Conservation (phyloP, 1,140 invertebrate species). For the Drosophila pruinosa region DNA sequence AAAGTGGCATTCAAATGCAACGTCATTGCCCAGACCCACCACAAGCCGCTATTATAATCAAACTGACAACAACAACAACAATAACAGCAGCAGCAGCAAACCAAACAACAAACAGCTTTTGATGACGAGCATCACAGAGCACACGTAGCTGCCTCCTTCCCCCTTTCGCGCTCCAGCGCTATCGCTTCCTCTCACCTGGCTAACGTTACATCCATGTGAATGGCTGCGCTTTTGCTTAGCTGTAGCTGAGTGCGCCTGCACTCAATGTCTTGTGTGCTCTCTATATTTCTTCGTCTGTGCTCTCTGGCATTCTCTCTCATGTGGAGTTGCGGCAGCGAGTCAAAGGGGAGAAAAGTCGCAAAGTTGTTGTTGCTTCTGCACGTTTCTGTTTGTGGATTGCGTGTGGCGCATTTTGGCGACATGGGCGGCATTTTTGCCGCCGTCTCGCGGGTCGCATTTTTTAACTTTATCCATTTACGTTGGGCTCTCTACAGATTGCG, state of each 20-base stretch:
- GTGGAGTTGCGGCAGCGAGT: slow-evolving; percentile 14
- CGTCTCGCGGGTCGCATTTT: slow-evolving; percentile 64
- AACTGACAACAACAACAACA: slow-evolving; percentile 49
- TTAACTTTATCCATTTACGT: slow-evolving; percentile 64
- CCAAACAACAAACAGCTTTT: slow-evolving; percentile 51
- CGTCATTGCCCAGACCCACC: slow-evolving; percentile 67
- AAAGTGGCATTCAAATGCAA: slow-evolving; percentile 65
- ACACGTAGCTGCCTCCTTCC: slow-evolving; percentile 21
- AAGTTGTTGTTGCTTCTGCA: slow-evolving; percentile 31
- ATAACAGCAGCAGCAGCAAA: slow-evolving; percentile 38
- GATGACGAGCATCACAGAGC: slow-evolving; percentile 40
- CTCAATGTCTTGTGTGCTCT: neutral
- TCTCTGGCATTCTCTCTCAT: slow-evolving; percentile 30
- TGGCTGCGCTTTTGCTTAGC: slow-evolving; percentile 36
- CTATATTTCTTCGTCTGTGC: too few relatives aligned
- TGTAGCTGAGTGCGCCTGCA: slow-evolving; percentile 38
- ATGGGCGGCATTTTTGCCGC: slow-evolving; percentile 71
- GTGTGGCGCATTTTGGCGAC: slow-evolving; percentile 75
- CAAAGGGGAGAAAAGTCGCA: slow-evolving; percentile 33
- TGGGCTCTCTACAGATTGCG: slow-evolving; percentile 62
- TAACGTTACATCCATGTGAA: slow-evolving; percentile 67
- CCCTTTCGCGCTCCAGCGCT: neutral
- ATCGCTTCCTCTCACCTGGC: slow-evolving; percentile 53
- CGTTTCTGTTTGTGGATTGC: slow-evolving; percentile 50
- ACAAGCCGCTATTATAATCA: slow-evolving; percentile 71